phyloP scores from a whole-genome alignment of 2,797 vertebrate species.

The Miichthys miiuy region DNA sequence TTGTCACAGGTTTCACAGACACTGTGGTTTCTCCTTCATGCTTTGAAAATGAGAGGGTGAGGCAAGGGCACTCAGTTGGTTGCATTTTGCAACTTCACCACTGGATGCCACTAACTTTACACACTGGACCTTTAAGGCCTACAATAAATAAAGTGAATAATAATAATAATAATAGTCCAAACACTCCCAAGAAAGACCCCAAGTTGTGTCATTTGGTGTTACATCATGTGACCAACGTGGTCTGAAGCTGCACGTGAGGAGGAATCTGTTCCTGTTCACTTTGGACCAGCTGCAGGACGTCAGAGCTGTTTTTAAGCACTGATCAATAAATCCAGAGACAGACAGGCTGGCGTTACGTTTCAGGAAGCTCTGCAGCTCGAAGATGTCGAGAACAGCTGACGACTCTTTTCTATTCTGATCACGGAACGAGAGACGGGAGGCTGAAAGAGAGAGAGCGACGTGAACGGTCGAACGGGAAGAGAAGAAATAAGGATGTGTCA shows the following conservation, averaged over 20 bases:
- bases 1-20: too few relatives aligned
- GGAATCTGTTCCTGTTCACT: slow-evolving; percentile 20
- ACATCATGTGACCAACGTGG: not conserved
- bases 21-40: too few relatives aligned
- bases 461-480: not conserved
- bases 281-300: slow-evolving; percentile 11
- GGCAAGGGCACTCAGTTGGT: too few relatives aligned
- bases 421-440: not conserved
- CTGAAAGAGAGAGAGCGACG: not conserved
- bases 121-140: too few relatives aligned
- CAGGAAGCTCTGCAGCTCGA: slow-evolving; percentile 31
- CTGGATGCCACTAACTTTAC: too few relatives aligned
- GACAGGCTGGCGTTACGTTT: slow-evolving; percentile 36
- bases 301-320: slow-evolving; percentile 35
- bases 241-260: not conserved
- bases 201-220: too few relatives aligned
- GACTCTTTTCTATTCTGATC: slow-evolving; percentile 25
- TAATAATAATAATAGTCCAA: too few relatives aligned
- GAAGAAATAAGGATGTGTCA: not conserved
- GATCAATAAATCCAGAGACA: slow-evolving; percentile 64
- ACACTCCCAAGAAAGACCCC: too few relatives aligned
- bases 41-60: too few relatives aligned
- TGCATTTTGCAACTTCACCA: too few relatives aligned
- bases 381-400: slow-evolving; percentile 39
- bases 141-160: too few relatives aligned